These are phyloP conservation scores for Drosophila rhopaloa DNA, from an alignment of 1,140 invertebrate species.

Conservation along the genomic window DNA sequence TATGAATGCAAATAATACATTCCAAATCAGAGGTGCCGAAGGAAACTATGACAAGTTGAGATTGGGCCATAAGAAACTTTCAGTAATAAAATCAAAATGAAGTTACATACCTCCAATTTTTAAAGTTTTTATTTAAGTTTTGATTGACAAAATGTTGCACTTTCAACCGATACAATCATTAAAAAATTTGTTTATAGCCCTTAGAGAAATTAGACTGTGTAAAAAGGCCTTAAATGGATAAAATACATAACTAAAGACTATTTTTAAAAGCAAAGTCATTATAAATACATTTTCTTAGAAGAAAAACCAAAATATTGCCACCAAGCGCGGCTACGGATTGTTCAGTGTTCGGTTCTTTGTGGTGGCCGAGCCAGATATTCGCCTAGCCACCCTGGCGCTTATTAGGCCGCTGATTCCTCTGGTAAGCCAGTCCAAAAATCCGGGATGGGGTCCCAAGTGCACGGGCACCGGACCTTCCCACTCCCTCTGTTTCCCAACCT, in stretches of 20 bases:
- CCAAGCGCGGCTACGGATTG: slow-evolving; percentile 73
- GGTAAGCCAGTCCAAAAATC: slow-evolving; percentile 70
- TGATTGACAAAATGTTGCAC: no score
- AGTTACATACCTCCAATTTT: no score
- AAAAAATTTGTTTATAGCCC: no score
- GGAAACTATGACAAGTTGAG: no score
- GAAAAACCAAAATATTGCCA: slow-evolving; percentile 67
- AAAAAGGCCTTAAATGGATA: slow-evolving; percentile 1
- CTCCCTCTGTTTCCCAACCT: slow-evolving; percentile 42
- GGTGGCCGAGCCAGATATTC: slow-evolving; percentile 79
- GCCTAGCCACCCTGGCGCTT: slow-evolving; percentile 77
- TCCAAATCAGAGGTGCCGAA: no score
- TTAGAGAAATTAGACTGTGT: no score
- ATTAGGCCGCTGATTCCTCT: slow-evolving; percentile 82
- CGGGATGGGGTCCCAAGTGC: slow-evolving; percentile 26
- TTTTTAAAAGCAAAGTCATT: slow-evolving; percentile 45
- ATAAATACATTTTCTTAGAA: slow-evolving; percentile 76
- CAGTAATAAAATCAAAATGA: no score
- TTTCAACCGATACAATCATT: no score
- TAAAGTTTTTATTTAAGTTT: no score
- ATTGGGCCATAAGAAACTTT: no score
- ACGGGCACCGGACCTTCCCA: slow-evolving; percentile 3
- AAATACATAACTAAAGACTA: slow-evolving; percentile 18
- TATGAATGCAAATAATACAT: no score
- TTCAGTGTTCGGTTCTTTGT: slow-evolving; percentile 83